phyloP scores from a whole-genome alignment of 2,888 invertebrate species.

The Mayetiola destructor region DNA sequence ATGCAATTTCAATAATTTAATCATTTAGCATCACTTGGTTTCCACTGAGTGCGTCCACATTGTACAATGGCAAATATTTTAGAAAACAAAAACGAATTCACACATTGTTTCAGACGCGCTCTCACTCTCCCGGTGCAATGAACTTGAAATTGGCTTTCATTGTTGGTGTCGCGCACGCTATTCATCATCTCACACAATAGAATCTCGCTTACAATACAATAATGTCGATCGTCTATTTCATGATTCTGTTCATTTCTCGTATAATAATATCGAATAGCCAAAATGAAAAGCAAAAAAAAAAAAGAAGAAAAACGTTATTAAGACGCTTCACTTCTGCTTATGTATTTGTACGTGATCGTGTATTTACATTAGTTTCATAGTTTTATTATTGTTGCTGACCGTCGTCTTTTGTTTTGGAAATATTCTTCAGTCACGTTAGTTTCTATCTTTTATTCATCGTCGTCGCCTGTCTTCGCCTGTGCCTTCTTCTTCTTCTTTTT shows the following conservation, averaged over 20 bases:
- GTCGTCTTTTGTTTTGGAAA: background rate
- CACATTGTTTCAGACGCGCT: background rate
- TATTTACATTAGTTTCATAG: background rate
- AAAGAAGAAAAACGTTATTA: no score
- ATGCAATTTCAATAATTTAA: no score
- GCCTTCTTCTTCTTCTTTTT: background rate
- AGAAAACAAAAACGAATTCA: no score
- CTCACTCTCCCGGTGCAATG: slow-evolving; percentile 3
- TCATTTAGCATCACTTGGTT: no score
- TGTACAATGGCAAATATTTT: no score
- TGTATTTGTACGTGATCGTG: no score
- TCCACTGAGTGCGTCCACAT: no score
- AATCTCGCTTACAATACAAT: background rate
- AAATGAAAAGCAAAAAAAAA: no score
- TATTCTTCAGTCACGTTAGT: background rate
- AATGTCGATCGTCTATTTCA: background rate
- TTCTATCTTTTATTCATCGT: background rate
- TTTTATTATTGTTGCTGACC: background rate
- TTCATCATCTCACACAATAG: background rate
- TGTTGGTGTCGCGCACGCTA: slow-evolving; percentile 8
- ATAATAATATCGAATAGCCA: no score
- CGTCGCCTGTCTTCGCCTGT: background rate
- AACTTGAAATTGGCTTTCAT: slow-evolving; percentile 11
- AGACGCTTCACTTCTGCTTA: no score
- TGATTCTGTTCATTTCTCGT: background rate